A percentile compares a stretch with the other conserved stretches of the same genome.
Conservation (phyloP, 2,888 invertebrate genomes). For the Scaptomyza polygonia region DNA sequence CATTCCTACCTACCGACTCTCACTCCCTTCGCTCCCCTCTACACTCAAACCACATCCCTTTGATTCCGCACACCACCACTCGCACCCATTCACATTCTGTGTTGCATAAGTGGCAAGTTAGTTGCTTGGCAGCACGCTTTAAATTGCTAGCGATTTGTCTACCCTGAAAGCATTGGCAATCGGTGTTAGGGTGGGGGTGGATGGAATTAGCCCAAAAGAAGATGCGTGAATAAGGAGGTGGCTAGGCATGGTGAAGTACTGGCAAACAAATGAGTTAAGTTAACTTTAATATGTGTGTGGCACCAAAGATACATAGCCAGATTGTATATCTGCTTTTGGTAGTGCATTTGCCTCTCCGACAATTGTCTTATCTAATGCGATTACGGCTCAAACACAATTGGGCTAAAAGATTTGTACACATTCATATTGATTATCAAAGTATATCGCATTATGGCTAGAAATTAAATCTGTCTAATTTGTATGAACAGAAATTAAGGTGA, state of each 20-base stretch:
- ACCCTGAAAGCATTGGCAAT: slow-evolving; percentile 40
- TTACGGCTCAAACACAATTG: slow-evolving; percentile 25
- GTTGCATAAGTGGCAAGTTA: slow-evolving; percentile 52
- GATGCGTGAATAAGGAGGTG: neutral
- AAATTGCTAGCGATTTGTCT: slow-evolving; percentile 60
- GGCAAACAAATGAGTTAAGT: slow-evolving; percentile 56
- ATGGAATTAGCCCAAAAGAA: neutral
- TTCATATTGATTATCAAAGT: slow-evolving; percentile 39
- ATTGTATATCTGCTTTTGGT: slow-evolving; percentile 2
- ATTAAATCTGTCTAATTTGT: slow-evolving; percentile 31
- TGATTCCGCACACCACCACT: neutral
- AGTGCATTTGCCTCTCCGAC: neutral
- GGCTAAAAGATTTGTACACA: slow-evolving; percentile 12
- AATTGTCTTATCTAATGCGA: slow-evolving; percentile 42
- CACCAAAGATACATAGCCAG: slow-evolving; percentile 9
- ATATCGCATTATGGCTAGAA: neutral
- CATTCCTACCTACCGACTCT: slow-evolving; percentile 13
- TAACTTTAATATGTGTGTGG: slow-evolving; percentile 48
- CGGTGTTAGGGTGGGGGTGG: neutral
- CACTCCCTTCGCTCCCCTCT: neutral
- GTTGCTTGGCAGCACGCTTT: slow-evolving; percentile 63
- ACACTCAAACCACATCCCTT: neutral
- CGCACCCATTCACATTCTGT: neutral
- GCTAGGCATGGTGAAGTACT: neutral
- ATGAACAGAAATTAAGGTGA: neutral